phyloP scores from a whole-genome alignment of 2,113 vertebrate genomes.

The Aegypius monachus region DNA sequence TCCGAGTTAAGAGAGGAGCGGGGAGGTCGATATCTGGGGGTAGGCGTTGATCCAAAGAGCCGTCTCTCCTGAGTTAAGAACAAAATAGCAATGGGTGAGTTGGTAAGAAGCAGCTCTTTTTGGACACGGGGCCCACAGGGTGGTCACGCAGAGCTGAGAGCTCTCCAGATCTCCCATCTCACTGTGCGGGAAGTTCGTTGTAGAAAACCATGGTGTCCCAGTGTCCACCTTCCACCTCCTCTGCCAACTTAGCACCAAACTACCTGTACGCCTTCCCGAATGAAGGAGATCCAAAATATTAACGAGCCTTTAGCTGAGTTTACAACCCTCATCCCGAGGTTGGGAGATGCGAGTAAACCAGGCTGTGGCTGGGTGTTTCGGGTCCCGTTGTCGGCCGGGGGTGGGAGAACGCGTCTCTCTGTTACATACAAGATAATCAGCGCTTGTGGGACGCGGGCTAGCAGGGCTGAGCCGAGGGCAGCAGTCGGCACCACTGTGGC shows the following conservation, averaged over 20 bases:
- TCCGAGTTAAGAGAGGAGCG: neutral
- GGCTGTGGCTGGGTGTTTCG: rapidly evolving
- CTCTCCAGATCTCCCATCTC: neutral
- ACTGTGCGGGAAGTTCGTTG: neutral
- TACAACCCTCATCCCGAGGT: rapidly evolving
- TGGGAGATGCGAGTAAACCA: neutral
- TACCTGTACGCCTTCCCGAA: neutral
- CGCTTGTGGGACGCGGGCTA: neutral
- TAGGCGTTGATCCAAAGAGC: neutral
- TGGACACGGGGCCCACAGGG: neutral
- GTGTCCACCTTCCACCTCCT: neutral
- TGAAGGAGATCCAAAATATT: neutral
- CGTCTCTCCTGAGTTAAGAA: neutral
- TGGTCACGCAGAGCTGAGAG: neutral
- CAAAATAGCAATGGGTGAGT: neutral
- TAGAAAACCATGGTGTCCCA: neutral
- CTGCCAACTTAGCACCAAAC: neutral
- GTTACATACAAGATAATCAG: neutral
- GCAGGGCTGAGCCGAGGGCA: neutral
- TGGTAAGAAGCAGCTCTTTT: neutral
- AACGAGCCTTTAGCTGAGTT: rapidly evolving
- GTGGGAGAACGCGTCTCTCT: neutral
- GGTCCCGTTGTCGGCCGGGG: rapidly evolving
- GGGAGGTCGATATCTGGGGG: neutral
- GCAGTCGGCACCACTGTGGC: neutral